Percentiles rank a stretch among this genome's conserved stretches.
These are phyloP conservation scores for Drosophila sucinea DNA, from an alignment of 1,140 invertebrate species.

Conservation along the genomic window DNA sequence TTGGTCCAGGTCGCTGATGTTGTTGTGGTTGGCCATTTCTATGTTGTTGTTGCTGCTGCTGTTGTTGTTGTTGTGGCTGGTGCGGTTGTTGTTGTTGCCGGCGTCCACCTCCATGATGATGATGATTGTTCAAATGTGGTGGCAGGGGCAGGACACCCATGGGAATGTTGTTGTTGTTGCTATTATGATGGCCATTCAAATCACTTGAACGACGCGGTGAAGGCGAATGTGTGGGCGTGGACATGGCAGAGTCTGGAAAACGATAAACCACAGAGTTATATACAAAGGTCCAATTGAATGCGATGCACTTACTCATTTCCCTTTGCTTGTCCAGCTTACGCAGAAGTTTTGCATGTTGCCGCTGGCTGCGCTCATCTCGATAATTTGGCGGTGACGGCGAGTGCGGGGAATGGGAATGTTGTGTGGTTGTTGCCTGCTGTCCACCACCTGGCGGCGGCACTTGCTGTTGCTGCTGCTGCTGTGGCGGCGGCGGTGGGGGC, in stretches of 20 bases:
- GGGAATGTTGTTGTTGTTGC: conserved; percentile 65
- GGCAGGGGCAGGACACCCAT: conserved; percentile 31
- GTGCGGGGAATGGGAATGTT: conserved; percentile 83
- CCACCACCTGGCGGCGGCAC: conserved; percentile 38
- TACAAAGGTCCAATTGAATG: not conserved
- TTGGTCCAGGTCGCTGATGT: conserved; percentile 71
- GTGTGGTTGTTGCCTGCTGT: conserved; percentile 65
- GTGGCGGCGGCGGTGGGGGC: conserved; percentile 58
- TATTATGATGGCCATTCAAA: conserved; percentile 67
- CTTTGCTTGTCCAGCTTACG: conserved; percentile 89
- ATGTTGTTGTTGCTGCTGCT: conserved; percentile 14
- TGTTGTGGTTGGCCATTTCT: conserved; percentile 30
- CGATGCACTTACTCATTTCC: conserved; percentile 83
- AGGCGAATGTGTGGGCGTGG: conserved; percentile 75
- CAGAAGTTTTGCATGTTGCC: conserved; percentile 89
- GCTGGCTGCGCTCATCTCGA: conserved; percentile 90
- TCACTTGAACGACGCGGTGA: conserved; percentile 73
- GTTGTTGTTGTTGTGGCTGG: conserved; percentile 31
- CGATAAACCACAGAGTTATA: not conserved
- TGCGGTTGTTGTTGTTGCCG: conserved; percentile 36
- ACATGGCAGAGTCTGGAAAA: conserved; percentile 52
- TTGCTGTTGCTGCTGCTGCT: conserved; percentile 56
- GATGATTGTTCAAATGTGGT: conserved; percentile 47
- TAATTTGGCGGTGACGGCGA: conserved; percentile 85
- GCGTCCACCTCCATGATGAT: conserved; percentile 38